phyloP scores from a whole-genome alignment of 1,140 invertebrate genomes.

The Marisa cornuarietis region DNA sequence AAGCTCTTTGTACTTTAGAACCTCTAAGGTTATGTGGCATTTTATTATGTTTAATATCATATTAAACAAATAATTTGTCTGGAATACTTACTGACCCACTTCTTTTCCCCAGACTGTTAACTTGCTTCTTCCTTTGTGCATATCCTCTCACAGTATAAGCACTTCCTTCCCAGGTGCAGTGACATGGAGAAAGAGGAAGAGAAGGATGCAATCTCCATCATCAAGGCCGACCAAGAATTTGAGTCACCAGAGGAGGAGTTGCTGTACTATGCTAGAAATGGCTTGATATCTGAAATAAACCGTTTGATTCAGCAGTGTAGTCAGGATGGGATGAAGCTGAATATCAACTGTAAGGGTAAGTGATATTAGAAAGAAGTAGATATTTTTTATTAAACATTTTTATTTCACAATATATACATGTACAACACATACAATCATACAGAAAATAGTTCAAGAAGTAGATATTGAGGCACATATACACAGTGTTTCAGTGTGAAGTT shows the following conservation, averaged over 20 bases:
- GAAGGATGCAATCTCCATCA: background rate
- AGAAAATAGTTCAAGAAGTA: too few species aligned
- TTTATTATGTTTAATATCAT: too few species aligned
- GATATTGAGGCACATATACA: too few species aligned
- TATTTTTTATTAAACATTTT: too few species aligned
- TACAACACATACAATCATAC: too few species aligned
- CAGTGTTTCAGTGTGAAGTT: too few species aligned
- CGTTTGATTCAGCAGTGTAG: slow-evolving; percentile 30
- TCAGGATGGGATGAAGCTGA: slow-evolving; percentile 56
- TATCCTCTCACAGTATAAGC: background rate
- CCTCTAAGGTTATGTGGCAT: too few species aligned
- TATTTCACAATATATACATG: too few species aligned
- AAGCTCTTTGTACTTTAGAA: too few species aligned
- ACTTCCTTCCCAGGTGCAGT: background rate
- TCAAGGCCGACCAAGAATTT: slow-evolving; percentile 1
- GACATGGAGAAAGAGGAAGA: background rate
- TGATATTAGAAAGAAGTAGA: background rate
- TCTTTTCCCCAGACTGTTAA: background rate
- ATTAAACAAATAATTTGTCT: background rate
- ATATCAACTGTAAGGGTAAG: slow-evolving; percentile 69
- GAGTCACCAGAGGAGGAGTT: slow-evolving; percentile 35
- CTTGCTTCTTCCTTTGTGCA: background rate
- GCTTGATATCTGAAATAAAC: slow-evolving; percentile 26
- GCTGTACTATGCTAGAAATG: slow-evolving; percentile 57
- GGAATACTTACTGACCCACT: background rate